Conservation (phyloP, 2,113 vertebrate genomes). For the Vombatus ursinus region DNA sequence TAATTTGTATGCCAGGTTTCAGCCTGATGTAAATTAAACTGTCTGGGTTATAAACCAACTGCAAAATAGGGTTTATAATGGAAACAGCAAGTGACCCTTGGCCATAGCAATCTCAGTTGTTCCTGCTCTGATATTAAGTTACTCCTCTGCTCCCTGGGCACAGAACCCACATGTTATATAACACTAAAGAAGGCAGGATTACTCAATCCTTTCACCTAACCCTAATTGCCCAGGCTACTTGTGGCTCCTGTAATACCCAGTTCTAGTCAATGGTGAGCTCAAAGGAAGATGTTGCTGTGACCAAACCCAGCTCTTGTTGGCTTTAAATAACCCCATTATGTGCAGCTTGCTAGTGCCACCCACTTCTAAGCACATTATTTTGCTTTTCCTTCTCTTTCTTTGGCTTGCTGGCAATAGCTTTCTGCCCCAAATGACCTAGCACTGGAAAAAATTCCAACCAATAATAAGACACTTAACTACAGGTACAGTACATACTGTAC, state of each 20-base stretch:
- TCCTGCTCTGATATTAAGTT: slow-evolving; percentile 78
- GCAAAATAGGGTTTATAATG: slow-evolving; percentile 77
- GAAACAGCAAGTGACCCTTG: slow-evolving; percentile 79
- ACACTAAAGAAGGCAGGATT: slow-evolving; percentile 78
- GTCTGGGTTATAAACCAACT: slow-evolving; percentile 79
- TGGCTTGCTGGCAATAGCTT: slow-evolving; percentile 75
- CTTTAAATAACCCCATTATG: slow-evolving; percentile 73
- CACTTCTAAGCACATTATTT: slow-evolving; percentile 76
- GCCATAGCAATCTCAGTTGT: slow-evolving; percentile 65
- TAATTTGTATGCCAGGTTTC: slow-evolving; percentile 66
- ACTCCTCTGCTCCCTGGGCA: slow-evolving; percentile 73
- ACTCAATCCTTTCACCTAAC: slow-evolving; percentile 79
- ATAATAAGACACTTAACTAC: slow-evolving; percentile 72
- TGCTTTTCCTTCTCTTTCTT: slow-evolving; percentile 76
- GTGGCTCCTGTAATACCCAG: slow-evolving; percentile 74
- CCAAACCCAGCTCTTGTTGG: slow-evolving; percentile 68
- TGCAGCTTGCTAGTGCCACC: slow-evolving; percentile 67
- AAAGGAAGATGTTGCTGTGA: slow-evolving; percentile 67
- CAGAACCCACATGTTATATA: slow-evolving; percentile 76
- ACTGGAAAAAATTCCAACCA: slow-evolving; percentile 77
- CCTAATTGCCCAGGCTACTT: slow-evolving; percentile 79
- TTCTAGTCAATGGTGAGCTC: slow-evolving; percentile 66
- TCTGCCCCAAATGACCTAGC: slow-evolving; percentile 77
- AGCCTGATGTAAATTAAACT: slow-evolving; percentile 73
- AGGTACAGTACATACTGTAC: slow-evolving; percentile 81